phyloP scores from a whole-genome alignment of 2,888 invertebrate species.

The Leptinotarsa haldemani region DNA sequence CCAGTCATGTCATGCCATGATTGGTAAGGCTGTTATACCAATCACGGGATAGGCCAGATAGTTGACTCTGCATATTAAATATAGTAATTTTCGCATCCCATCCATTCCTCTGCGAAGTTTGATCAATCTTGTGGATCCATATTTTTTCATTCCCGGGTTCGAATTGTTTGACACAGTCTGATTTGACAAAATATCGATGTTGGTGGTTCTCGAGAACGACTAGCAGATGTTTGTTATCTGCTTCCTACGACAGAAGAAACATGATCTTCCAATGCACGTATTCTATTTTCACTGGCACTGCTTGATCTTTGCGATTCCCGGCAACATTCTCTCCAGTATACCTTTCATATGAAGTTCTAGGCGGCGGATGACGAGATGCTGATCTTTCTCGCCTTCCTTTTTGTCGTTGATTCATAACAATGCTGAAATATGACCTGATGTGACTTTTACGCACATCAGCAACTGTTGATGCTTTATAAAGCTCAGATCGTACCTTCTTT shows the following conservation, averaged over 20 bases:
- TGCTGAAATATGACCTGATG: background rate
- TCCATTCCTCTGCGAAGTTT: background rate
- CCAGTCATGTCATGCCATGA: background rate
- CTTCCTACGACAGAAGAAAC: background rate
- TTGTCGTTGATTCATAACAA: background rate
- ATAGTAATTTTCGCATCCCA: background rate
- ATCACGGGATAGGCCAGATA: background rate
- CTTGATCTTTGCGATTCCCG: background rate
- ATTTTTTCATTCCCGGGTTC: background rate
- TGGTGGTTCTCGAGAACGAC: background rate
- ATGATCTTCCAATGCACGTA: background rate
- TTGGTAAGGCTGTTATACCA: background rate
- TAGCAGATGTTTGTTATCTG: background rate
- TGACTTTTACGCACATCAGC: too few species aligned
- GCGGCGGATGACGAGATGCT: background rate
- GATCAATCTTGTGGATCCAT: background rate
- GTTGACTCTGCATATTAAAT: background rate
- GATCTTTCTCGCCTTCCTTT: background rate
- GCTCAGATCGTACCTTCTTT: too few species aligned
- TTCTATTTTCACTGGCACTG: background rate
- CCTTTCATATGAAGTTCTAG: background rate
- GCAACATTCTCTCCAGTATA: background rate
- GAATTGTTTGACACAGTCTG: background rate
- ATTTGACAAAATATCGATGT: background rate
- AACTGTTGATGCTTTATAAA: too few species aligned